Conservation (phyloP, 2,113 vertebrate genomes). For the Uria lomvia region DNA sequence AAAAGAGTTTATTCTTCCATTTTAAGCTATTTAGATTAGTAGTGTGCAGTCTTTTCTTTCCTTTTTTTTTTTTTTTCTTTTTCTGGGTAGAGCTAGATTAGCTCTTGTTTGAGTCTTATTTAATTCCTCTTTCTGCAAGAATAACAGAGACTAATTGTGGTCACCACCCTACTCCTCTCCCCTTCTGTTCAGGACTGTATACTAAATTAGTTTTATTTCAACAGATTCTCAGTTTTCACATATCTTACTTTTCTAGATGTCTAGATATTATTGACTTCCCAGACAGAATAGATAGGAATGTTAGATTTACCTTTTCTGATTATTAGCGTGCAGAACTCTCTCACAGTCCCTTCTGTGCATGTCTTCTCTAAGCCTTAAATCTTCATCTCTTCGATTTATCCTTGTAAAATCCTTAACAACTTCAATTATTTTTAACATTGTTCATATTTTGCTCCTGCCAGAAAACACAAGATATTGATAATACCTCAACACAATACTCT, state of each 20-base stretch:
- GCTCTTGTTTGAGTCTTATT: not conserved
- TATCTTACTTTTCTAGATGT: not conserved
- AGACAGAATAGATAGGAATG: not conserved
- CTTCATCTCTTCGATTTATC: not conserved
- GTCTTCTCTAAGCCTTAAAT: not conserved
- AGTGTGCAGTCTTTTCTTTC: not conserved
- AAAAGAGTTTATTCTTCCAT: not conserved
- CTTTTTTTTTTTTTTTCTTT: too few relatives aligned
- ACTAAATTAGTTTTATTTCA: not conserved
- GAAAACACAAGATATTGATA: not conserved
- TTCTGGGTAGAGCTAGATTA: not conserved
- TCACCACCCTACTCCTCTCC: not conserved
- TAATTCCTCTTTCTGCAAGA: not conserved
- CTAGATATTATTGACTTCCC: not conserved
- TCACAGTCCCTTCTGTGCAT: not conserved
- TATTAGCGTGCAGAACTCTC: not conserved
- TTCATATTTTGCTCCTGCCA: not conserved
- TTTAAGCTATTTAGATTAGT: not conserved
- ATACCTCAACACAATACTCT: not conserved
- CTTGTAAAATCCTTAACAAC: not conserved
- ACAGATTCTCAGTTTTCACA: not conserved
- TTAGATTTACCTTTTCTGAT: not conserved
- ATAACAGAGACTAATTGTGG: not conserved
- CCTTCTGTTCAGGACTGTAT: not conserved
- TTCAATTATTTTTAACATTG: not conserved